Conservation (phyloP, 2,888 invertebrate genomes). For the Troglohyphantes excavatus region DNA sequence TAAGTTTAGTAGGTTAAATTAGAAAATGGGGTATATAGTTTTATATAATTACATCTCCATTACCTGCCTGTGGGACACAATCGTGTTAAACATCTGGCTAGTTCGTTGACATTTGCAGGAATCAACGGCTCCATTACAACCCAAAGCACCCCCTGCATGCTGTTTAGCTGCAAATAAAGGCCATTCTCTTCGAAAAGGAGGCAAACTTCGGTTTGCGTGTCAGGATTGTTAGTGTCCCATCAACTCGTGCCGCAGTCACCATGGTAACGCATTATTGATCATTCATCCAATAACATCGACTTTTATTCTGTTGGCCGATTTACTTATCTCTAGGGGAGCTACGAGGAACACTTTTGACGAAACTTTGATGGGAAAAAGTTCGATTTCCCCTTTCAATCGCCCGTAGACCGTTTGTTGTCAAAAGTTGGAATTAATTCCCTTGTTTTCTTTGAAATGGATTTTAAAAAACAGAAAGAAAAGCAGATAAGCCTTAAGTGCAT, state of each 20-base stretch:
- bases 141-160: not conserved
- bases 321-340: not conserved
- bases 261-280: conserved; percentile 62
- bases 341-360: not conserved
- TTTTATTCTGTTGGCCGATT: conserved; percentile 16
- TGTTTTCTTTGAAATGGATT: not conserved
- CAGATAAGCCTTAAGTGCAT: not conserved
- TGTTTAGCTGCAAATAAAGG: not conserved
- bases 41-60: too few species aligned
- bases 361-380: not conserved
- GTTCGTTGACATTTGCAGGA: too few species aligned
- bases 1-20: too few species aligned
- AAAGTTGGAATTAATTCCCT: not conserved
- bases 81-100: too few species aligned
- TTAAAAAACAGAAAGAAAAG: not conserved
- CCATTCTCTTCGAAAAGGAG: not conserved
- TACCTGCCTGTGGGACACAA: too few species aligned
- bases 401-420: not conserved
- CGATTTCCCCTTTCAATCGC: not conserved
- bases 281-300: conserved; percentile 49
- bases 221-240: conserved; percentile 38
- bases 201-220: not conserved
- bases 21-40: too few species aligned
- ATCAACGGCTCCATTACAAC: too few species aligned
- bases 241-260: conserved; percentile 23